phyloP scores from a whole-genome alignment of 2,113 vertebrate species.

The Eleginops maclovinus region DNA sequence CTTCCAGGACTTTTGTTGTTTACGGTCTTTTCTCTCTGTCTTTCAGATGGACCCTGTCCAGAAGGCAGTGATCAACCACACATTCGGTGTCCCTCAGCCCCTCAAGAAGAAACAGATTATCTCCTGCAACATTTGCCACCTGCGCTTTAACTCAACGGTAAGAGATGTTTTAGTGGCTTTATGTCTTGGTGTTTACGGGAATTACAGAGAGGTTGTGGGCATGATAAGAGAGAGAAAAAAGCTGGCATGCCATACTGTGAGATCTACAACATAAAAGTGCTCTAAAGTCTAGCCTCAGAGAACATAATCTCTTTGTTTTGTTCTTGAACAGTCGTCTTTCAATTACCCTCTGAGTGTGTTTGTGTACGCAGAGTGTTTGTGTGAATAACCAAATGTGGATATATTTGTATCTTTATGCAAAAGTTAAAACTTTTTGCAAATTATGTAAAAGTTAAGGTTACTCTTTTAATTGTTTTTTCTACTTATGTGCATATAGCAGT shows the following conservation, averaged over 20 bases:
- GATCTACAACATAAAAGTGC: conserved; percentile 47
- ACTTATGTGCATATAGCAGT: conserved; percentile 8
- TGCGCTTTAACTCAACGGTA: conserved; percentile 98
- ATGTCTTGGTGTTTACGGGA: conserved; percentile 6
- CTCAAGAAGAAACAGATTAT: conserved; percentile 98
- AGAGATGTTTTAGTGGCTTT: conserved; percentile 67
- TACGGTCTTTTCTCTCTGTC: conserved; percentile 19
- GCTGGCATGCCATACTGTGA: not conserved
- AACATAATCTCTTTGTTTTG: conserved; percentile 42
- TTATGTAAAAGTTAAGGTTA: conserved; percentile 25
- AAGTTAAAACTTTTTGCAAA: conserved; percentile 3
- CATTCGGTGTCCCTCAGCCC: conserved; percentile 93
- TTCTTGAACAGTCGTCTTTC: conserved; percentile 20
- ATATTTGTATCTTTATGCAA: not conserved
- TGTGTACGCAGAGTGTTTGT: not conserved
- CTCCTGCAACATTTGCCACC: conserved; percentile 99
- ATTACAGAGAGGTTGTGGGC: conserved; percentile 4
- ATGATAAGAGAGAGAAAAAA: not conserved
- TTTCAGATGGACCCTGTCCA: conserved; percentile 98
- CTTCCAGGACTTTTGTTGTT: conserved; percentile 6
- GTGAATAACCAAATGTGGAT: conserved; percentile 9
- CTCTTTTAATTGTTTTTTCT: conserved; percentile 5
- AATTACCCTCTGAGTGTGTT: conserved; percentile 25
- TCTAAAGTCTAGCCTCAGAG: conserved; percentile 28
- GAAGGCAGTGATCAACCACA: conserved; percentile 99